Evolutionary conservation across 2,888 invertebrate species (phyloP), one percentile per base, ranked within the genome.

Genomic region (Ophion slaviceki): DNA sequence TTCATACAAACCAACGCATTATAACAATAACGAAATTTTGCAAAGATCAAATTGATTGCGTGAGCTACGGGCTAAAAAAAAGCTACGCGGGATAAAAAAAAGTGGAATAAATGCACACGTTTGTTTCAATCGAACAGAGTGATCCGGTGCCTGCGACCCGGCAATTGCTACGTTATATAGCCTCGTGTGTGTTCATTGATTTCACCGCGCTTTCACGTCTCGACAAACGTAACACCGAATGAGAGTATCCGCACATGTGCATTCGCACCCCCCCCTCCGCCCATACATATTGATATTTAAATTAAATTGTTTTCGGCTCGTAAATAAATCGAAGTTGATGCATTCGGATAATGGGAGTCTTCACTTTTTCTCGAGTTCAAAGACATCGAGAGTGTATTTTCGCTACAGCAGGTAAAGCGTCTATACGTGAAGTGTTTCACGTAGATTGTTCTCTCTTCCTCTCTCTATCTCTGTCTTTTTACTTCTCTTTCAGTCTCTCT

Each of bases 391-490:
- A 72, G 72, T 53, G 45, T 53, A 62, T 64, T 17, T 59, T 68
- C 24, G 20, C 17, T 70, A 61, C 40, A 45, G 11, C 10, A 70
- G 40, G 59, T 57, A 68, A 45, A 78, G 40, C 67, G 66, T 66
- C 36, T 47, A 14, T 59, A 62, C 57, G 64, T 64, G 17, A 47
- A 53, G 45, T 57, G 17, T 40, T 28, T 78, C 45, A 17, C 59
- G 10, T 28, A 85, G 85, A 85, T 76, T 79, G 75, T 82, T 81
- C 75, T 64, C 82, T 68, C 81, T 84, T 84, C 84, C 84, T 80
- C 72, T 67, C 40, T 28, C n/a, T 4, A 10, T 53, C 68, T 66
- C 62, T 32, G 24, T 53, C 68, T 45, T 76, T 61, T 47, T 17
- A 45, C 3, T 62, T 61, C 70, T 67, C 40, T 40, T 5, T 40